Evolutionary conservation across 1,140 invertebrate species (phyloP), one percentile per base, ranked within the genome.

Genomic region (Orchestia grillus): DNA sequence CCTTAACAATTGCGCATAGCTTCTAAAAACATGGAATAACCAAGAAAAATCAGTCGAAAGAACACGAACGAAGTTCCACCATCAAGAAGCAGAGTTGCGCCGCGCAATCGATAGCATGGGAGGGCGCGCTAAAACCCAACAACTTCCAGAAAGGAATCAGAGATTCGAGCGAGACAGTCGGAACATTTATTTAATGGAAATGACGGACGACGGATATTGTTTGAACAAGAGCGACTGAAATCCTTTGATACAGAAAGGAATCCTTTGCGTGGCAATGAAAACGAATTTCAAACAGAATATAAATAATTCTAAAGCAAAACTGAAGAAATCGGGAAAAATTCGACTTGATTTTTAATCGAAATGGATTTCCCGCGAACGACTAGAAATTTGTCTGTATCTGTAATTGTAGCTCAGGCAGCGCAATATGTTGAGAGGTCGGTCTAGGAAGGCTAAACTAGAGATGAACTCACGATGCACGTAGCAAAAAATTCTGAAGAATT

Each of bases 401-500:
- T n/a, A n/a, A n/a, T n/a, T n/a, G n/a, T 44, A 40, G 44, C 92
- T 94, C 44, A 40, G 92, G 19, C 92, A 94, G 92, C 11, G 11
- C 92, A 94, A 94, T 94, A 94, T 94, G 41, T 47, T 92, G 44
- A 47, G 92, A 94, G 43, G 88, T 94, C 44, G 44, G 44, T 47
- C 44, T 1, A 47, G 44, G 44, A 19, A 77, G 62, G 62, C 62
- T 36, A 77, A 44, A 94, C 92, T 44, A 94, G 40, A 44, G 44
- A 45, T 44, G 92, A 47, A 19, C 44, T 19, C 6, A 77, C 62
- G 28, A 77, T 77, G 15, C 11, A 77, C 28, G 36, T 28, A 36
- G 15, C 1, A 77, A 77, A 77, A 77, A 77, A 77, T 77, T 19
- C 47, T 8, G 1, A 77, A 77, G 62, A 77, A 77, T 77, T 77